Evolutionary conservation across 1,140 invertebrate genomes (phyloP), one percentile per base, ranked within the genome.

Genomic region (Conopomorpha cramerella): DNA sequence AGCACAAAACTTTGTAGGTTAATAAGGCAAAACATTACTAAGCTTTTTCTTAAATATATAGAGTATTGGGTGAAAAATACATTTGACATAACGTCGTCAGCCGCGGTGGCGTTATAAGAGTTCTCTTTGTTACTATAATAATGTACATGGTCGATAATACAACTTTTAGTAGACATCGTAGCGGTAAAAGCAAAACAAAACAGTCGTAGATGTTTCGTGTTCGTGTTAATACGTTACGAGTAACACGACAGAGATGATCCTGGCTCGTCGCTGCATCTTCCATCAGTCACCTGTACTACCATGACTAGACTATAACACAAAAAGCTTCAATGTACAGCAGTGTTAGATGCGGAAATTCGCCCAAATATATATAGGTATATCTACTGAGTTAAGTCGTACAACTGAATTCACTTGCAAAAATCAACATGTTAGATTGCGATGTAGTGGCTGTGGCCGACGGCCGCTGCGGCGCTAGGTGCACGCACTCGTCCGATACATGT

Each of bases 21-120:
- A 73, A 70, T 73, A 52, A 65, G 64, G 63, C 65, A 44, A 59
- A 66, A 56, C 61, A 53, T 58, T 51, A 51, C 58, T 51, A 60
- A 45, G 51, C 56, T 58, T 53, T 54, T 43, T 51, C 51, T 45
- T 15, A 66, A 61, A 55, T 51, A 45, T 49, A 54, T 45, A 66
- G 67, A 70, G 68, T 73, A 73, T 73, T 73, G 68, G 68, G 68
- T 73, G 68, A 70, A 73, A 73, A 73, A 64, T 73, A 73, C 68
- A 70, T 67, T 55, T 67, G 59, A 65, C 51, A 50, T 38, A 60
- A 53, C 43, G 57, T 49, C 56, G 48, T 49, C 49, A 50, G 49
- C 59, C 60, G 52, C 54, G 48, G 56, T n/a, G n/a, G n/a, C n/a
- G n/a, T n/a, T n/a, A n/a, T n/a, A n/a, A n/a, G n/a, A n/a, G n/a